Conservation (phyloP, 2,797 vertebrate genomes). For the Melanotaenia maccullochi region DNA sequence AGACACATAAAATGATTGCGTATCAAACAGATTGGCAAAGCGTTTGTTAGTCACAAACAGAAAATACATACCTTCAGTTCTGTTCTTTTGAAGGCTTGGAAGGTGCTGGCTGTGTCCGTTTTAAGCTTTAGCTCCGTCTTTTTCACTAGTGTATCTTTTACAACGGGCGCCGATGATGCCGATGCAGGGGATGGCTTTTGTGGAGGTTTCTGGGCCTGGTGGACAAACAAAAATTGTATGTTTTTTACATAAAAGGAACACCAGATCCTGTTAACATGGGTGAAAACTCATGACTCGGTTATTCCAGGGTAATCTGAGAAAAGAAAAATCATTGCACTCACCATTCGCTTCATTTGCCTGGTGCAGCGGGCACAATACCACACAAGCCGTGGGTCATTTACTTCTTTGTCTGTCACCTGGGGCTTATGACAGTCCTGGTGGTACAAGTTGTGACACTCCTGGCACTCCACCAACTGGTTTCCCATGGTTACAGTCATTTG, state of each 20-base stretch:
- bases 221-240: conserved; percentile 6
- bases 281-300: neutral
- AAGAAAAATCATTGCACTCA: conserved; percentile 67
- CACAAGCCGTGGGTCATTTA: conserved; percentile 95
- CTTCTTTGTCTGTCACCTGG: conserved; percentile 98
- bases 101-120: conserved; percentile 89
- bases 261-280: neutral
- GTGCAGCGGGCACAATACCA: conserved; percentile 99
- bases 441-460: conserved; percentile 99
- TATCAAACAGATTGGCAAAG: neutral
- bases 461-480: conserved; percentile 98
- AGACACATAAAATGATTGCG: neutral
- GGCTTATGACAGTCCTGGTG: conserved; percentile 99
- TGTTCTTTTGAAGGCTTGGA: conserved; percentile 96
- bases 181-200: conserved; percentile 91
- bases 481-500: conserved; percentile 98
- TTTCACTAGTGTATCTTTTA: conserved; percentile 94
- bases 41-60: too few species aligned
- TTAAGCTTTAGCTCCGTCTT: conserved; percentile 94
- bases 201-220: conserved; percentile 94
- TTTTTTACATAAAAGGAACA: conserved; percentile 3
- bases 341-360: conserved; percentile 98
- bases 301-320: neutral
- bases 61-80: conserved; percentile 91
- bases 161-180: conserved; percentile 87